Evolutionary conservation across 2,888 invertebrate genomes (phyloP), one percentile per base, ranked within the genome.

Genomic region (Troglohyphantes excavatus): DNA sequence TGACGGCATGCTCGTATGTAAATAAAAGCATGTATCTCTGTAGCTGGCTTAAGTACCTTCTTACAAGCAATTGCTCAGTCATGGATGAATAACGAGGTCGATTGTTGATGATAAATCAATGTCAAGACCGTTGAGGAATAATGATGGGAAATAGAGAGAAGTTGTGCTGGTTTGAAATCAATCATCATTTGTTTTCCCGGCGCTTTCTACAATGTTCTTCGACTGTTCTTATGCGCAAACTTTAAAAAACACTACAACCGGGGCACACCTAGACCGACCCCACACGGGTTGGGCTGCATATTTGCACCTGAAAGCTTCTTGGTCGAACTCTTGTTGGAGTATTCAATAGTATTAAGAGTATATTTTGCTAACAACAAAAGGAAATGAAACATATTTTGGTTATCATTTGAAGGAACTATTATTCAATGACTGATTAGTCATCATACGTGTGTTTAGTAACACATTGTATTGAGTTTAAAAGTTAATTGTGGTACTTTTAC

Each of bases 21-120:
- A 43, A 43, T 43, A 13, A 43, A 21, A 72, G 26, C 5, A 68
- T 68, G 39, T n/a, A 29, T 68, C 68, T 29, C 19, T 72, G 43
- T 43, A 43, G 5, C 43, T 23, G 43, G 13, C 19, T 21, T 72
- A 43, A 72, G 70, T 43, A 43, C 27, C 70, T 21, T 21, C 43
- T 17, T 21, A 26, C 21, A 72, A 43, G 68, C n/a, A 43, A 23
- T 39, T 63, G 59, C 27, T 27, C 26, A 21, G 27, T 23, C 9
- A 26, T 27, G 7, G 29, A 29, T 59, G 46, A 59, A 26, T 27
- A 53, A 75, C 13, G 59, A 75, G 53, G 73, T 29, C 59, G 53
- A 53, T 26, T 75, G n/a, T 59, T 59, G 39, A n/a, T 39, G 26
- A 75, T 75, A 75, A 29, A 39, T 75, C 73, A 75, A 75, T 27